Conservation (phyloP, 1,140 invertebrate genomes). For the Plutomurus gul region DNA sequence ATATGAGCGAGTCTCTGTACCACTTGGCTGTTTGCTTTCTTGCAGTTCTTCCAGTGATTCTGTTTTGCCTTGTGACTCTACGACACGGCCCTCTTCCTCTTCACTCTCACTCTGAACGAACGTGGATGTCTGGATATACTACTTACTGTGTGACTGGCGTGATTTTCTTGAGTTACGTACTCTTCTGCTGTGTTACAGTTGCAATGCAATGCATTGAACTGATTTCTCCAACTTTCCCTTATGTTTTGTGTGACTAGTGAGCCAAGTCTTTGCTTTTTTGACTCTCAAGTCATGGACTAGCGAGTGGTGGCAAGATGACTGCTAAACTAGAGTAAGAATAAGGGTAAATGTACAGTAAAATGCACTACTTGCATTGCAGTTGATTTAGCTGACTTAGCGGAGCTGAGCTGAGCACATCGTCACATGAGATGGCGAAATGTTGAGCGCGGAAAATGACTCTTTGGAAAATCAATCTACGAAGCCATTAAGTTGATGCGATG, state of each 20-base stretch:
- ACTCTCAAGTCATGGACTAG: background rate
- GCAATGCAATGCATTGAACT: background rate
- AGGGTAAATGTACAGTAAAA: background rate
- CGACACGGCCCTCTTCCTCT: background rate
- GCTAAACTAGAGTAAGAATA: background rate
- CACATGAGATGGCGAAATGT: conserved; percentile 19
- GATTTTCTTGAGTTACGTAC: background rate
- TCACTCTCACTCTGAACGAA: background rate
- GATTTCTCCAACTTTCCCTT: background rate
- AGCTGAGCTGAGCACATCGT: conserved; percentile 24
- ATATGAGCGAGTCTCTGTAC: too few species aligned
- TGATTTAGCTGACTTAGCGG: too few species aligned
- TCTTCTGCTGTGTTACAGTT: background rate
- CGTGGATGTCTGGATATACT: background rate
- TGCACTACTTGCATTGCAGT: conserved; percentile 13
- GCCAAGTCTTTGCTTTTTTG: background rate
- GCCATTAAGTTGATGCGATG: conserved; percentile 53
- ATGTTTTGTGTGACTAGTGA: too few species aligned
- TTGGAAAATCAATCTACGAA: conserved; percentile 54
- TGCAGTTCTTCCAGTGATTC: background rate
- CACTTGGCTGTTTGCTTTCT: conserved; percentile 9
- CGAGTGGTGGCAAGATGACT: background rate
- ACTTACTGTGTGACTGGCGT: too few species aligned
- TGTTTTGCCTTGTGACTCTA: background rate
- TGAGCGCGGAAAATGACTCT: conserved; percentile 47